These are phyloP conservation scores for Paratrypauchen microcephalus DNA, from an alignment of 2,797 vertebrate species.

Conservation along the genomic window DNA sequence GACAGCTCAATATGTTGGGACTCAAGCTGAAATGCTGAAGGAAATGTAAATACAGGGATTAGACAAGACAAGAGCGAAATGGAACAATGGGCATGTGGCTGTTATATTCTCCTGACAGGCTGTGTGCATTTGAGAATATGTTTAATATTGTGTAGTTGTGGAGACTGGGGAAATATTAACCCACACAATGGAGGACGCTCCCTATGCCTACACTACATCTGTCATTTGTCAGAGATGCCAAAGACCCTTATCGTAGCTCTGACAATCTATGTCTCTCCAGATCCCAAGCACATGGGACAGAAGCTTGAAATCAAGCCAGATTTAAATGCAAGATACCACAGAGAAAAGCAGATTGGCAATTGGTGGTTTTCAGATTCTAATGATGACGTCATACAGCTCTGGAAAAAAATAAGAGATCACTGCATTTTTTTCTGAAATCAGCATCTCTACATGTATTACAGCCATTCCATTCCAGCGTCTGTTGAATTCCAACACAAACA, in stretches of 20 bases:
- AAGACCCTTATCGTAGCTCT: not conserved
- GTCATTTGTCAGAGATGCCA: slow-evolving; percentile 11
- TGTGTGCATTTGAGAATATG: slow-evolving; percentile 37
- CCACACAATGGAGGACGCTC: not conserved
- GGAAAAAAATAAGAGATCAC: no score
- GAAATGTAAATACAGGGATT: slow-evolving; percentile 49
- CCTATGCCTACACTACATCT: slow-evolving; percentile 14
- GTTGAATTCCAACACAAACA: no score
- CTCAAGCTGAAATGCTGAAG: slow-evolving; percentile 30
- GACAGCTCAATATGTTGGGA: slow-evolving; percentile 53
- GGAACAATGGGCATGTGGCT: slow-evolving; percentile 47
- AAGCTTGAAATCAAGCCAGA: not conserved
- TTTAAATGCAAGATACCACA: not conserved
- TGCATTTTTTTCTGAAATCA: no score
- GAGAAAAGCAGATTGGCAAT: not conserved
- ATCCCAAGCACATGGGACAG: not conserved
- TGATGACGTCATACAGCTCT: no score
- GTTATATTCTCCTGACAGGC: slow-evolving; percentile 51
- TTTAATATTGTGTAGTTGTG: slow-evolving; percentile 23
- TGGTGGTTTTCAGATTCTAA: no score
- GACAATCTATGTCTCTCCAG: not conserved
- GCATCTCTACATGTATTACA: no score
- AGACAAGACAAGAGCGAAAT: slow-evolving; percentile 46
- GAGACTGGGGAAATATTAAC: slow-evolving; percentile 17
- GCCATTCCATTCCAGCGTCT: no score